Base-by-base conservation (phyloP, 2,797 vertebrate genomes). In the Falco rusticolus region DNA sequence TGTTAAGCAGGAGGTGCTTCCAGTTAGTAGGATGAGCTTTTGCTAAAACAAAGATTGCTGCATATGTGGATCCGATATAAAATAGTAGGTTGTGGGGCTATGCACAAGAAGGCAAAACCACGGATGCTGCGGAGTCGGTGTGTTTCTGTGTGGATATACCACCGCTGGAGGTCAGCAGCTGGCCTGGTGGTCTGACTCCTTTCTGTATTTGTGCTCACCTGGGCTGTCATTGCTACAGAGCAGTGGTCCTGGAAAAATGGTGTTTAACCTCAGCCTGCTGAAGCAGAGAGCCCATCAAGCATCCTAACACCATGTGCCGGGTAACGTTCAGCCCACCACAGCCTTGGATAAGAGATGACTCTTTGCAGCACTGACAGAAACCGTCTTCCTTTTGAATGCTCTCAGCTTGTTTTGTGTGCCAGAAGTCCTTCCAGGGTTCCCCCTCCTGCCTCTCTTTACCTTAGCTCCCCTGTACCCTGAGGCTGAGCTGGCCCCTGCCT, bases 21-120 rank as follows among this genome's bases (percentile, higher is more conserved):
- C 41, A 91, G 61, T 54, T 72, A 54, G 93, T 90, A 81, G 94
- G 95, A 84, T 88, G 95, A 71, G 20, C 13, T 84, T 96, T 94
- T 90, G 65, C 64, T 82, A 66, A 95, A 93, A 77, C 69, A 50
- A 78, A 88, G 24, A 26, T 75, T 78, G 50, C 50, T 72, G 86
- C 15, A 0, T 81, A 26, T 78, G 47, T 79, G 57, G 59, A 31
- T 68, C 65, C 71, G 41, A 61, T 84, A 76, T 34, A 61, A 86
- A 79, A 94, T 4, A 69, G 29, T 34, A n/a, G 31, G 19, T 61
- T 78, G 51, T 3, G 7, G 41, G 10, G 53, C 54, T 60, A 1
- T 12, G 16, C 47, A 86, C 11, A 21, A 68, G 39, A 26, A 20
- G n/a, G 48, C 5, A 59, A 80, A 83, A 6, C 20, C 24, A 22